phyloP scores from a whole-genome alignment of 1,140 invertebrate genomes.

The Hyles vespertilio region DNA sequence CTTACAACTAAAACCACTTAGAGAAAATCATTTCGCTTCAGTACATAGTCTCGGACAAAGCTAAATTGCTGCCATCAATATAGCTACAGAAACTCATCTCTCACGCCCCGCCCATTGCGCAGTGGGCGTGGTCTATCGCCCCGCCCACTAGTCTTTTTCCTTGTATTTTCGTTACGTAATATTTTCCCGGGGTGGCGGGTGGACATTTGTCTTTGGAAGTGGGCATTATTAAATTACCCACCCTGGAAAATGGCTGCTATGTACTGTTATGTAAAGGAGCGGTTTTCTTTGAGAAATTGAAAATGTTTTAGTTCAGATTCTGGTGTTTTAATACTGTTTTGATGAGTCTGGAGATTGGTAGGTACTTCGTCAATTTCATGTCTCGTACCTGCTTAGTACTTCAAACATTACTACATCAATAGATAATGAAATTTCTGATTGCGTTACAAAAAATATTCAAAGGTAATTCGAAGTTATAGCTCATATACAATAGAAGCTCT shows the following conservation, averaged over 20 bases:
- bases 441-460: too few relatives aligned
- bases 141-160: slow-evolving; percentile 13
- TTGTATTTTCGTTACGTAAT: slow-evolving; percentile 36
- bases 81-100: slow-evolving; percentile 16
- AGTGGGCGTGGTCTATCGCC: slow-evolving; percentile 26
- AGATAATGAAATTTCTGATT: too few relatives aligned
- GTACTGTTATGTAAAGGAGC: too few relatives aligned
- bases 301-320: too few relatives aligned
- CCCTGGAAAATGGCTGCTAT: slow-evolving; percentile 38
- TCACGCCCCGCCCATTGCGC: slow-evolving; percentile 24
- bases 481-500: too few relatives aligned
- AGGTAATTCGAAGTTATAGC: too few relatives aligned
- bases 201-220: slow-evolving; percentile 38
- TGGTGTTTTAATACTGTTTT: neutral
- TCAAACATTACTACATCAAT: too few relatives aligned
- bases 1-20: too few relatives aligned
- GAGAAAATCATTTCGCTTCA: neutral
- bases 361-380: too few relatives aligned
- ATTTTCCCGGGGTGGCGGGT: slow-evolving; percentile 40
- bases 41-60: slow-evolving; percentile 3
- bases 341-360: neutral
- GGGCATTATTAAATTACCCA: slow-evolving; percentile 50
- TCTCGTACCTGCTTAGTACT: too few relatives aligned
- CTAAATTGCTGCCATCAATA: slow-evolving; percentile 15
- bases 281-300: too few relatives aligned